phyloP scores from a whole-genome alignment of 2,888 invertebrate species.

The Eupeodes latifasciatus region DNA sequence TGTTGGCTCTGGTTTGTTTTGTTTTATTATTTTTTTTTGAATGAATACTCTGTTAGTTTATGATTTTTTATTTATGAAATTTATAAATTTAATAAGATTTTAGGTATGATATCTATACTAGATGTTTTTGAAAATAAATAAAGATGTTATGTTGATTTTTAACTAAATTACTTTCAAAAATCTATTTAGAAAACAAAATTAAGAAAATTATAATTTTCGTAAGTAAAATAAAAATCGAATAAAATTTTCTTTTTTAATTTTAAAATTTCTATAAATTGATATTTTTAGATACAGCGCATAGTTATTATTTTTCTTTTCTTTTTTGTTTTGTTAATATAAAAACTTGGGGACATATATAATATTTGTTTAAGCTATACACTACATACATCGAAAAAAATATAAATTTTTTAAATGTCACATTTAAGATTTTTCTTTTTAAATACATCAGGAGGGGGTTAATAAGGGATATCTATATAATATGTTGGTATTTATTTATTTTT shows the following conservation, averaged over 20 bases:
- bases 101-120: no score
- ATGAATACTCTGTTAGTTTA: background rate
- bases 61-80: background rate
- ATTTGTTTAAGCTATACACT: background rate
- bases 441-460: slow-evolving; percentile 73
- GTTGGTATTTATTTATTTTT: background rate
- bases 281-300: slow-evolving; percentile 1
- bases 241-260: background rate
- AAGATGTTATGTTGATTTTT: background rate
- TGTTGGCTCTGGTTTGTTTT: slow-evolving; percentile 65
- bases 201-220: no score
- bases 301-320: background rate
- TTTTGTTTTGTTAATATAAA: background rate
- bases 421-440: slow-evolving; percentile 29
- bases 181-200: background rate
- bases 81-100: background rate
- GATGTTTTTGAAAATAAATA: no score
- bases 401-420: background rate
- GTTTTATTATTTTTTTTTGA: slow-evolving; percentile 2
- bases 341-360: background rate
- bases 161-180: background rate
- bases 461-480: slow-evolving; percentile 62
- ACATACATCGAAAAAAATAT: background rate
- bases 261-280: background rate
- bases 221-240: background rate